Evolutionary conservation across 2,888 invertebrate species (phyloP), one percentile per base, ranked within the genome.

Genomic region (Troglohyphantes excavatus): DNA sequence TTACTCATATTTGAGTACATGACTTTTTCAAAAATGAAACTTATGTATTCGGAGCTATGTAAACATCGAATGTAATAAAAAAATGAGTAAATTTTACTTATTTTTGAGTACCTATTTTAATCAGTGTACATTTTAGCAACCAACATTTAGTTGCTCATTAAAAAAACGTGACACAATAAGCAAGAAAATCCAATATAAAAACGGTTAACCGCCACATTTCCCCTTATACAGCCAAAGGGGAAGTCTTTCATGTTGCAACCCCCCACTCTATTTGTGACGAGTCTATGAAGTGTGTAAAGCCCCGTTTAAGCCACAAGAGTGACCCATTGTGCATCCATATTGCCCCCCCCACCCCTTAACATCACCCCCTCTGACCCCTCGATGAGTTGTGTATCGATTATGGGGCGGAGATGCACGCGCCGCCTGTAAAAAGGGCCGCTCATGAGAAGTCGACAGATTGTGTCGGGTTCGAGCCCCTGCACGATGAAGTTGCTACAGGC

Each of bases 261-360:
- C 78, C 85, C 85, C 70, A 7, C 73, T 19, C 29, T n/a, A 21
- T 85, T 85, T 78, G 70, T 43, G 27, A 59, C 68, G 33, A 43
- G 75, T 67, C 29, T 61, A 85, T 85, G 87, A 87, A 81, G 87
- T 87, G 87, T 73, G 87, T 81, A 87, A 87, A 87, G 70, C 79
- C 73, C 76, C 81, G 53, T 87, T 87, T 87, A 81, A 87, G 79
- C 87, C 87, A 43, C 79, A 79, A 72, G 79, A 79, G 63, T 79
- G 86, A 86, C 78, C 87, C 81, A 87, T 81, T 87, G 79, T 81
- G 23, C 65, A 73, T 29, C 81, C 72, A 65, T 68, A 72, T 27
- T 65, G 39, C 79, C 26, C 39, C 33, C 33, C n/a, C n/a, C n/a
- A n/a, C n/a, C n/a, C 6, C n/a, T 3, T 33, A 33, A 43, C 9